These are phyloP conservation scores for Plebejus melissa DNA, from an alignment of 2,888 invertebrate species.

Conservation along the genomic window DNA sequence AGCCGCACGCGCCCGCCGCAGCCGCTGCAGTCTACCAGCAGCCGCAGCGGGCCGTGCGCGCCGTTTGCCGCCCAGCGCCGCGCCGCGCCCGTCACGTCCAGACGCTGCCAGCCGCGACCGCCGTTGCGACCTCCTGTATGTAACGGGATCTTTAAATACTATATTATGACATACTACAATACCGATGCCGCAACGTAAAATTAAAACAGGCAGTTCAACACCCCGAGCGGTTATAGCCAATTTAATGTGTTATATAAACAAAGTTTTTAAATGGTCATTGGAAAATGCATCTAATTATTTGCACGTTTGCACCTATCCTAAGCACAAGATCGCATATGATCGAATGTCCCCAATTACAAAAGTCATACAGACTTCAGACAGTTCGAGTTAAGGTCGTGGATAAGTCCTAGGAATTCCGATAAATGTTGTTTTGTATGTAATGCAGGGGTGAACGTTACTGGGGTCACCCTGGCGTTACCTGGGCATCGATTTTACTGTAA, in stretches of 20 bases:
- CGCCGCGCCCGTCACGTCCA: slow-evolving; percentile 89
- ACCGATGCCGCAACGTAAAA: too few species aligned
- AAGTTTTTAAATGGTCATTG: too few species aligned
- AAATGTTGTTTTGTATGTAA: background rate
- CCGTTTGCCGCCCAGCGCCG: slow-evolving; percentile 61
- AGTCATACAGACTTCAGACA: background rate
- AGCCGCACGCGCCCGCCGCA: slow-evolving; percentile 87
- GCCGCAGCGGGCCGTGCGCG: slow-evolving; percentile 80
- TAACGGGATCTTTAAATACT: background rate
- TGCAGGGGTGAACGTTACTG: background rate
- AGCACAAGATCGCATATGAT: background rate
- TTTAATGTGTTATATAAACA: too few species aligned
- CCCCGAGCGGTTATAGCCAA: too few species aligned
- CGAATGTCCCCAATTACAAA: background rate
- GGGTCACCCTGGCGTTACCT: slow-evolving; percentile 4
- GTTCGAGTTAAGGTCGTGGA: background rate
- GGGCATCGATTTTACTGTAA: background rate
- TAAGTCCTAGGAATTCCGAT: slow-evolving; percentile 2
- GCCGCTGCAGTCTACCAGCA: slow-evolving; percentile 91
- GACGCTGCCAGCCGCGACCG: slow-evolving; percentile 90
- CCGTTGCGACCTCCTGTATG: slow-evolving; percentile 39
- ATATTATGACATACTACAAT: too few species aligned
- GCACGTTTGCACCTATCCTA: background rate
- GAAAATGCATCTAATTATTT: too few species aligned
- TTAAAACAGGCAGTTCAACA: too few species aligned